phyloP scores from a whole-genome alignment of 2,797 vertebrate species.

The Sebastiscus albofasciatus region DNA sequence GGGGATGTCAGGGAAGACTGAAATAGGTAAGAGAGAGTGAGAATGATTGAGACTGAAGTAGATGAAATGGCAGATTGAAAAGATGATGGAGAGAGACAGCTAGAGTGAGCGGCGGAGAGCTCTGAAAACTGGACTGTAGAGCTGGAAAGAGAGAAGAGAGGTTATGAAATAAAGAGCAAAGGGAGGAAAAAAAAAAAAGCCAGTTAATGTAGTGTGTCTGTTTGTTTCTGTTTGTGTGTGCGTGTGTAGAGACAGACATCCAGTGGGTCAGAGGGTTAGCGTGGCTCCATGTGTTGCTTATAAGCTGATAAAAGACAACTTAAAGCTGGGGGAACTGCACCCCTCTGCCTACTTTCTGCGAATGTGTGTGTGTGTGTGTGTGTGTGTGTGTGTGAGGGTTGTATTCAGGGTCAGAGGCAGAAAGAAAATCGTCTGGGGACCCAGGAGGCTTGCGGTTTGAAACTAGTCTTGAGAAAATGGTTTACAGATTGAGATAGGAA shows the following conservation, averaged over 20 bases:
- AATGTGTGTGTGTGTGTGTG: not conserved
- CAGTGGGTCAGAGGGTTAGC: slow-evolving; percentile 49
- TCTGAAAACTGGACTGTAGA: slow-evolving; percentile 5
- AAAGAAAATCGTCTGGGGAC: slow-evolving; percentile 54
- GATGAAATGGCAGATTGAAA: slow-evolving; percentile 58
- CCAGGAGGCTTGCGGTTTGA: slow-evolving; percentile 57
- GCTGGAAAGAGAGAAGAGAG: slow-evolving; percentile 11
- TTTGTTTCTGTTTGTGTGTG: slow-evolving; percentile 19
- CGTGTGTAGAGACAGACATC: slow-evolving; percentile 26
- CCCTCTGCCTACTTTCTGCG: slow-evolving; percentile 19
- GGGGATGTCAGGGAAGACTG: slow-evolving; percentile 28
- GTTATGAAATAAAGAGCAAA: slow-evolving; percentile 29
- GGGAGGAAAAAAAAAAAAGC: slow-evolving; percentile 2
- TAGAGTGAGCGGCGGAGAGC: slow-evolving; percentile 26
- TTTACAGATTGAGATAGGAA: slow-evolving; percentile 64
- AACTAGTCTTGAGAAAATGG: slow-evolving; percentile 59
- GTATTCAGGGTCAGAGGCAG: slow-evolving; percentile 54
- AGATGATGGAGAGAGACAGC: slow-evolving; percentile 57
- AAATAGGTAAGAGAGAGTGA: slow-evolving; percentile 45
- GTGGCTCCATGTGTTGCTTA: slow-evolving; percentile 52
- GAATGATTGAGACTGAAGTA: slow-evolving; percentile 42
- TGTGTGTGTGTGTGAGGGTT: slow-evolving; percentile 38
- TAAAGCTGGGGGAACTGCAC: slow-evolving; percentile 17
- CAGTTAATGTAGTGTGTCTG: slow-evolving; percentile 23
- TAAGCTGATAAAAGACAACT: slow-evolving; percentile 55